These are phyloP conservation scores for Petrophora chlorosata DNA, from an alignment of 2,888 invertebrate species.

Conservation along the genomic window DNA sequence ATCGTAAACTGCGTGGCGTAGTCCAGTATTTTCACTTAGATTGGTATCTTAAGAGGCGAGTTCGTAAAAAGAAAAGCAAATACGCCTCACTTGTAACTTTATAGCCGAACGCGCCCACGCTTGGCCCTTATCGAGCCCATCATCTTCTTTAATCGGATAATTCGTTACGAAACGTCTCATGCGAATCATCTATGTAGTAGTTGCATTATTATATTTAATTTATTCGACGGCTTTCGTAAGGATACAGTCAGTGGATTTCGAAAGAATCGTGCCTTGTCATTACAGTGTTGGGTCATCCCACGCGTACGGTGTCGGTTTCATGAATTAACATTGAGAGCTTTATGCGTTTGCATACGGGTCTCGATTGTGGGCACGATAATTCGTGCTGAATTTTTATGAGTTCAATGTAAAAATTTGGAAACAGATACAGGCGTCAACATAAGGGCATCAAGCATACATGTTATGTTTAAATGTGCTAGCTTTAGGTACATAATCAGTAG, in stretches of 20 bases:
- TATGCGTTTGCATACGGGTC: slow-evolving; percentile 28
- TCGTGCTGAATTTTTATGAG: slow-evolving; percentile 17
- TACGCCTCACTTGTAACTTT: slow-evolving; percentile 43
- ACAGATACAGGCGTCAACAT: too few relatives aligned
- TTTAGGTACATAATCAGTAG: too few relatives aligned
- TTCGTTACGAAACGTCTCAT: slow-evolving; percentile 50
- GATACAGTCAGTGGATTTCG: slow-evolving; percentile 43
- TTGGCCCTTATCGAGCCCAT: slow-evolving; percentile 46
- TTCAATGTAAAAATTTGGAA: not conserved
- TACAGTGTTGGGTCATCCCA: slow-evolving; percentile 50
- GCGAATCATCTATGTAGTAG: slow-evolving; percentile 47
- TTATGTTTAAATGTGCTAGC: too few relatives aligned
- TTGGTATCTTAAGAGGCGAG: slow-evolving; percentile 34
- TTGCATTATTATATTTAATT: slow-evolving; percentile 45
- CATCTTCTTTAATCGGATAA: slow-evolving; percentile 52
- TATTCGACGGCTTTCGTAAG: slow-evolving; percentile 49
- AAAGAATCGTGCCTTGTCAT: slow-evolving; percentile 48
- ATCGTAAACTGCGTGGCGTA: slow-evolving; percentile 39
- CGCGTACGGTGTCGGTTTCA: slow-evolving; percentile 41
- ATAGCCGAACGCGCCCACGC: slow-evolving; percentile 51
- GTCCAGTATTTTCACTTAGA: slow-evolving; percentile 46
- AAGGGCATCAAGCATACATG: too few relatives aligned
- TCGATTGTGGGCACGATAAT: slow-evolving; percentile 16
- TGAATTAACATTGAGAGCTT: slow-evolving; percentile 44
- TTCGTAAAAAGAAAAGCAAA: slow-evolving; percentile 50